Percentiles rank a stretch among this genome's conserved stretches.
These are phyloP conservation scores for Halictus rubicundus DNA, from an alignment of 1,140 invertebrate genomes.

Conservation along the genomic window DNA sequence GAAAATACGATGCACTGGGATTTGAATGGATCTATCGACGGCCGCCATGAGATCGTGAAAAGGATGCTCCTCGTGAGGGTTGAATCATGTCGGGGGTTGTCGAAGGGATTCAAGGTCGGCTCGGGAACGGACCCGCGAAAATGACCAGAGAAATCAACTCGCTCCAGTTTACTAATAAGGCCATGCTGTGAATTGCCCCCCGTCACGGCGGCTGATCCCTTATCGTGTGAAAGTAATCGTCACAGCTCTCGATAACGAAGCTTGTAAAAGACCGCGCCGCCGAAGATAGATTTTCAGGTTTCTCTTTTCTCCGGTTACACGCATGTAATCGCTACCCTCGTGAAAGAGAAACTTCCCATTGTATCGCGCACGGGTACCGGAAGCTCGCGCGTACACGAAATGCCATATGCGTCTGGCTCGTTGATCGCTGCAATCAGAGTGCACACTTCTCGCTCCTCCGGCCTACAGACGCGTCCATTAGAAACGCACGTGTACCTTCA, in stretches of 20 bases:
- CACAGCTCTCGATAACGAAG: conserved; percentile 55
- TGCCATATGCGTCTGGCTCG: conserved; percentile 32
- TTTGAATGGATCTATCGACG: too few relatives aligned
- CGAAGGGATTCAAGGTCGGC: too few relatives aligned
- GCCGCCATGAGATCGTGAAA: too few relatives aligned
- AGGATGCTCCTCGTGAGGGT: too few relatives aligned
- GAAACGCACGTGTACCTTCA: neutral
- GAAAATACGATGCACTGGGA: too few relatives aligned
- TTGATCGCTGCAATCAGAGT: conserved; percentile 38
- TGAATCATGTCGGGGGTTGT: too few relatives aligned
- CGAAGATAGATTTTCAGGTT: conserved; percentile 50
- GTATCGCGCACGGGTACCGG: conserved; percentile 36
- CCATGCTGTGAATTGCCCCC: conserved; percentile 33
- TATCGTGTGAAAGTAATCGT: conserved; percentile 58
- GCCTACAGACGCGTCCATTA: neutral
- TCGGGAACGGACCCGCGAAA: conserved; percentile 15
- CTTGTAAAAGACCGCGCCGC: conserved; percentile 13
- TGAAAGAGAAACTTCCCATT: conserved; percentile 54
- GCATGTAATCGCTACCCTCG: conserved; percentile 31
- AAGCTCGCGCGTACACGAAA: conserved; percentile 35
- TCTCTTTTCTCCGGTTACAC: conserved; percentile 39
- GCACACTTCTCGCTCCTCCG: neutral
- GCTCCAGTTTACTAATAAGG: conserved; percentile 49
- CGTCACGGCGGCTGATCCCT: conserved; percentile 39
- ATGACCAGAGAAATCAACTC: conserved; percentile 45